phyloP scores from a whole-genome alignment of 1,140 invertebrate species.

The Oreohelix idahoensis region DNA sequence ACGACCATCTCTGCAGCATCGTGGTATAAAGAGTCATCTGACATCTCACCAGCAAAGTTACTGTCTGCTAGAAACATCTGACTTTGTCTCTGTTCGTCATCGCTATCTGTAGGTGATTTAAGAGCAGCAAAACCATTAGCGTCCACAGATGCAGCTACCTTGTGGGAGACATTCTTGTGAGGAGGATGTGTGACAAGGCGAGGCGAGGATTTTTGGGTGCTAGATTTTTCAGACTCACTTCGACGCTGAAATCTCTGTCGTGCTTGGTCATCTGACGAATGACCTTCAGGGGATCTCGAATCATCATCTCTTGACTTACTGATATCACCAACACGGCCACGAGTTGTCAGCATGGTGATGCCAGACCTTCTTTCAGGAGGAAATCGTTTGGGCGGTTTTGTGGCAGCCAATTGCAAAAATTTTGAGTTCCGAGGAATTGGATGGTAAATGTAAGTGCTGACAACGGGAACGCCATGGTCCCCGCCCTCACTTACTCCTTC shows the following conservation, averaged over 20 bases:
- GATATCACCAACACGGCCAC: constrained; percentile 36
- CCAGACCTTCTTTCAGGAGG: constrained; percentile 49
- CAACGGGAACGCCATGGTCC: constrained; percentile 37
- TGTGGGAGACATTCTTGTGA: constrained; percentile 56
- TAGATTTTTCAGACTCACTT: constrained; percentile 34
- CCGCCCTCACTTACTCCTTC: constrained; percentile 47
- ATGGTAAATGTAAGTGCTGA: constrained; percentile 52
- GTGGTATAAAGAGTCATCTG: constrained; percentile 52
- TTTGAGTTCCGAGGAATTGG: constrained; percentile 51
- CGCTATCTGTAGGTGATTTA: constrained; percentile 52
- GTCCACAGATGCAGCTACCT: constrained; percentile 65
- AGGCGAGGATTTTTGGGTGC: constrained; percentile 69
- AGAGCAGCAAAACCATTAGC: constrained; percentile 66
- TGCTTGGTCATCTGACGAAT: constrained; percentile 42
- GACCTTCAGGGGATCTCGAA: not conserved
- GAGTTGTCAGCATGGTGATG: constrained; percentile 45
- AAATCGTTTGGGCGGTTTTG: constrained; percentile 39
- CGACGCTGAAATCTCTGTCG: constrained; percentile 38
- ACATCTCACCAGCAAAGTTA: constrained; percentile 61
- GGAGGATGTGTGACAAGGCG: constrained; percentile 67
- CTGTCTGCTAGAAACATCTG: constrained; percentile 66
- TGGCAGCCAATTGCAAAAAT: constrained; percentile 51
- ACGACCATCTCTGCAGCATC: constrained; percentile 58
- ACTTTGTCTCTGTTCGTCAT: constrained; percentile 57
- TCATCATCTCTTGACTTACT: constrained; percentile 34